These are phyloP conservation scores for Parnassius mnemosyne DNA, from an alignment of 2,888 invertebrate genomes.

Conservation along the genomic window DNA sequence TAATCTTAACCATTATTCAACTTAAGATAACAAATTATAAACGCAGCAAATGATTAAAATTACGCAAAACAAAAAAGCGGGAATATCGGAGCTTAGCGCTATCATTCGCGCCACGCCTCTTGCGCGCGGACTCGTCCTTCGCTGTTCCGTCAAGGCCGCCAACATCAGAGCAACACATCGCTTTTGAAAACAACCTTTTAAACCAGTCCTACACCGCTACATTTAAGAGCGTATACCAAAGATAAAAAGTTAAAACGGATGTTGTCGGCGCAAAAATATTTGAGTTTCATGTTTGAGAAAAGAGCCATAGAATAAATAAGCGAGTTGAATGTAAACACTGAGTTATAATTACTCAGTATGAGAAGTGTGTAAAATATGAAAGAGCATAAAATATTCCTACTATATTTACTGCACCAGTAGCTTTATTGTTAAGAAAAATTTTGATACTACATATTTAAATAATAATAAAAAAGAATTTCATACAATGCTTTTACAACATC, in stretches of 20 bases:
- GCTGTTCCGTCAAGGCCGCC: constrained; percentile 72
- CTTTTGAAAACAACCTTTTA: constrained; percentile 35
- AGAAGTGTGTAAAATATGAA: constrained; percentile 30
- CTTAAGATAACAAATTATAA: no score
- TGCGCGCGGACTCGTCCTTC: constrained; percentile 50
- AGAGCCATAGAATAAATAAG: constrained; percentile 13
- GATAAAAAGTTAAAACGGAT: constrained; percentile 20
- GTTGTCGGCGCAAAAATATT: constrained; percentile 10
- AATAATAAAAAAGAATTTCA: no score
- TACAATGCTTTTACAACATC: no score
- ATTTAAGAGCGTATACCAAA: constrained; percentile 26
- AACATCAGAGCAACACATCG: constrained; percentile 47
- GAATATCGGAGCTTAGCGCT: constrained; percentile 34
- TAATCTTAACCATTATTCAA: no score
- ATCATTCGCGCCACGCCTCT: constrained; percentile 50
- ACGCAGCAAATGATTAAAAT: neutral
- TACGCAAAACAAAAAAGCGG: constrained; percentile 1
- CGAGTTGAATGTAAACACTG: constrained; percentile 16
- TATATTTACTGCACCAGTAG: neutral
- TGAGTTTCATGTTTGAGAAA: constrained; percentile 13
- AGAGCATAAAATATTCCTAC: neutral
- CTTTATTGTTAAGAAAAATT: no score
- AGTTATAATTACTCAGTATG: constrained; percentile 12
- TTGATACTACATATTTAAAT: no score
- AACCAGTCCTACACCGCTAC: constrained; percentile 37